phyloP scores from a whole-genome alignment of 2,797 vertebrate genomes.

The Allobates femoralis region DNA sequence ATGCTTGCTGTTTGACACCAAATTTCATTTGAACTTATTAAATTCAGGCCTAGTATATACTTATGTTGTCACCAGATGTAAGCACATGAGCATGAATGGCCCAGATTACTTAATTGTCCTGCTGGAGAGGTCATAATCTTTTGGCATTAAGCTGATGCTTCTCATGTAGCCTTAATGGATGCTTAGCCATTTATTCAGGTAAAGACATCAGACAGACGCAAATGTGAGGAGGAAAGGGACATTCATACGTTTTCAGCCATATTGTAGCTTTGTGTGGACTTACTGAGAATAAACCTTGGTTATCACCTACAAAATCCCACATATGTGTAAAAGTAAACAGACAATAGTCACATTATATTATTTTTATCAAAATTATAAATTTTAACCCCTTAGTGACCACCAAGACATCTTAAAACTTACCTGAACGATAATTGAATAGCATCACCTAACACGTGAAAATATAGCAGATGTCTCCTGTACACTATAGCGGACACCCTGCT shows the following conservation, averaged over 20 bases:
- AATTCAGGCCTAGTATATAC: constrained; percentile 57
- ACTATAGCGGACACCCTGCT: no score
- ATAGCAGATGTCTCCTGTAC: no score
- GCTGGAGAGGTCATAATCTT: constrained; percentile 52
- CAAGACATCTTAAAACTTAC: no score
- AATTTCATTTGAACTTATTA: constrained; percentile 62
- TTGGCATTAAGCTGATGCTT: constrained; percentile 63
- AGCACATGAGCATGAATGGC: constrained; percentile 48
- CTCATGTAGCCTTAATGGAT: constrained; percentile 59
- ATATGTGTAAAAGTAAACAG: neutral
- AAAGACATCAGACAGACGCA: constrained; percentile 40
- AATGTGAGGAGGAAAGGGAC: constrained; percentile 23
- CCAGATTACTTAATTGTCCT: constrained; percentile 61
- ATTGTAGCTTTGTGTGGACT: constrained; percentile 16
- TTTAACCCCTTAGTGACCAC: no score
- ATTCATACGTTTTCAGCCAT: constrained; percentile 7
- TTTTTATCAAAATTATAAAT: neutral
- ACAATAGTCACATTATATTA: neutral
- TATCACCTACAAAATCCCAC: neutral
- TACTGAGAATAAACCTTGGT: neutral
- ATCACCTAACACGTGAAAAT: no score
- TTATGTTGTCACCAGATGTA: constrained; percentile 61
- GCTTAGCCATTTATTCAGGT: constrained; percentile 58
- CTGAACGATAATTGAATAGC: no score
- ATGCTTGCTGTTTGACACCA: constrained; percentile 51